A percentile compares a stretch with the other conserved stretches of the same genome.
Conservation (phyloP, 2,888 invertebrate species). For the Clitarchus hookeri region DNA sequence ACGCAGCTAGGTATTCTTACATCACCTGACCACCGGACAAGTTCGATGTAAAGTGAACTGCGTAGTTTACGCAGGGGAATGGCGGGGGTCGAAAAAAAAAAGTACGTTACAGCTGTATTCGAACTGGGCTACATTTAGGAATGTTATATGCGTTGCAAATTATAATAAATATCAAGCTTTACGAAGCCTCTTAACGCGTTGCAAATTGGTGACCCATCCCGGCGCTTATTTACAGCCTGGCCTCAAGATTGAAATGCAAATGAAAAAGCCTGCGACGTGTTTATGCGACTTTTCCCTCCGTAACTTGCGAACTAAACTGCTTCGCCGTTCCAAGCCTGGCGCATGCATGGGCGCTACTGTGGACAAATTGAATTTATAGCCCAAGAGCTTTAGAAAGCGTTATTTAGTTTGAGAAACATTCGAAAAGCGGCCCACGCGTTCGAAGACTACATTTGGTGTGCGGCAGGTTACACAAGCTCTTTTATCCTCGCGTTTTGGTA, state of each 20-base stretch:
- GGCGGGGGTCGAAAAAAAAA: too few species aligned
- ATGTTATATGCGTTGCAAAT: not conserved
- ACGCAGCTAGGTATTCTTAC: not conserved
- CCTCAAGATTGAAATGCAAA: not conserved
- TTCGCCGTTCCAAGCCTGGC: not conserved
- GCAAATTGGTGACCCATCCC: not conserved
- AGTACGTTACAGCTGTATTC: too few species aligned
- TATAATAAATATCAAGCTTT: constrained; percentile 7
- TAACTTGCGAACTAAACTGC: not conserved
- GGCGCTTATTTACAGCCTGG: not conserved
- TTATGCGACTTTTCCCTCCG: not conserved
- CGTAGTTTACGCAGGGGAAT: too few species aligned
- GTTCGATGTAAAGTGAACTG: not conserved
- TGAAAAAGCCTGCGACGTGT: not conserved
- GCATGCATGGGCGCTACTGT: not conserved
- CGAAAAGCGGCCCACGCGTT: not conserved
- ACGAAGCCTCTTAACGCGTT: not conserved
- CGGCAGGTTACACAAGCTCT: not conserved
- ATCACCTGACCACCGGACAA: not conserved
- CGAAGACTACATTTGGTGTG: not conserved
- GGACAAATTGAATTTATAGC: constrained; percentile 7
- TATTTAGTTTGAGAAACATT: constrained; percentile 2
- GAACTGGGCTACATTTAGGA: not conserved
- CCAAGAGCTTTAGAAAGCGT: not conserved
- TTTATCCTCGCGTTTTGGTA: too few species aligned